These are phyloP conservation scores for Onychostruthus taczanowskii DNA, from an alignment of 2,113 vertebrate species.

Conservation along the genomic window DNA sequence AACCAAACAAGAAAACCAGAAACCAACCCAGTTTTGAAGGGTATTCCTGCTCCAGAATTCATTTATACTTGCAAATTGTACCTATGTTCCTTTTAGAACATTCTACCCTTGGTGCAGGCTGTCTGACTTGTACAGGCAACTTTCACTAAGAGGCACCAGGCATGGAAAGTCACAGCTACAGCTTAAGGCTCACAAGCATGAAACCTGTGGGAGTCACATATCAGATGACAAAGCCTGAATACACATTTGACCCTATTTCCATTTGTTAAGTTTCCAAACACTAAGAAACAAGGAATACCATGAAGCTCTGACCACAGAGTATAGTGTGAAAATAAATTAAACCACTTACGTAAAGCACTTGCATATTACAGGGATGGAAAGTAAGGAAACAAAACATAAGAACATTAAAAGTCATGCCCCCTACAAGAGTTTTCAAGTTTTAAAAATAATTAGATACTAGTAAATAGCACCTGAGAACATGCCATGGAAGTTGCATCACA, in stretches of 20 bases:
- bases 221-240: not conserved
- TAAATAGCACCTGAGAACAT: not conserved
- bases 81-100: not conserved
- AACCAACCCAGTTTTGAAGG: not conserved
- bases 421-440: not conserved
- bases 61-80: not conserved
- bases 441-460: not conserved
- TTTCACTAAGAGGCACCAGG: not conserved
- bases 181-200: not conserved
- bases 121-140: not conserved
- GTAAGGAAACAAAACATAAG: not conserved
- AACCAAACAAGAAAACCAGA: not conserved
- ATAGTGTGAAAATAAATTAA: not conserved
- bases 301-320: not conserved
- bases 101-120: rapidly evolving
- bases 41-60: not conserved
- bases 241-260: not conserved
- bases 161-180: not conserved
- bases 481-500: not conserved
- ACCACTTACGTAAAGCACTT: not conserved
- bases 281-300: not conserved
- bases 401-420: not conserved
- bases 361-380: not conserved
- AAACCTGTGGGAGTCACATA: not conserved
- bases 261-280: not conserved